Evolutionary conservation across 2,888 invertebrate species (phyloP).

Genomic region (Scaptomyza parva): DNA sequence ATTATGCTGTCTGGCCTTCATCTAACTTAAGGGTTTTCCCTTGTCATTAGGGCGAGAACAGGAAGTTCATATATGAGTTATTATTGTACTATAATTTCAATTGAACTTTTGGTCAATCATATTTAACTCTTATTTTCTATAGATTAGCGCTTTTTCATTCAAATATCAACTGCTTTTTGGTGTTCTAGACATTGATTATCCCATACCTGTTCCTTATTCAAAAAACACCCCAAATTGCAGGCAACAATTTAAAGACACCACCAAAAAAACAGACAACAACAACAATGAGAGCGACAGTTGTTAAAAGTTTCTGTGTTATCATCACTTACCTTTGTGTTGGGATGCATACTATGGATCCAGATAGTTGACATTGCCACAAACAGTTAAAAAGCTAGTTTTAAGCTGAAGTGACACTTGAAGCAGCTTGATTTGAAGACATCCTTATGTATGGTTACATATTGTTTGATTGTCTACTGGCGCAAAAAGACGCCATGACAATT

Average conservation of each 20-base stretch:
- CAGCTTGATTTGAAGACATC: constrained; percentile 21
- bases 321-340: constrained; percentile 42
- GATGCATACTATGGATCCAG: constrained; percentile 11
- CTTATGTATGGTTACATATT: constrained; percentile 32
- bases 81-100: constrained; percentile 7
- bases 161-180: constrained; percentile 10
- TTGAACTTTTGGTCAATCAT: constrained; percentile 2
- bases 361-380: constrained; percentile 4
- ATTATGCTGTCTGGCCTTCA: constrained; percentile 26
- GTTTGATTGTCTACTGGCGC: constrained; percentile 26
- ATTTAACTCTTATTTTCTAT: neutral
- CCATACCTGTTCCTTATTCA: constrained; percentile 63
- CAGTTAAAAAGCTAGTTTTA: constrained; percentile 14
- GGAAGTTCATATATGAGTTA: neutral
- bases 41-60: constrained; percentile 2
- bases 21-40: constrained; percentile 6
- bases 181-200: constrained; percentile 67
- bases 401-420: constrained; percentile 9
- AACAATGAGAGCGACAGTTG: constrained; percentile 33
- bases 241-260: constrained; percentile 65
- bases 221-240: constrained; percentile 66
- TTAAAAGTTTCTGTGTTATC: constrained; percentile 24
- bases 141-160: neutral
- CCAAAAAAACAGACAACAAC: constrained; percentile 44
- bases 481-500: constrained; percentile 57